Percentiles rank a stretch among this genome's conserved stretches.
phyloP scores from a whole-genome alignment of 2,113 vertebrate species.

The Helogale parvula region DNA sequence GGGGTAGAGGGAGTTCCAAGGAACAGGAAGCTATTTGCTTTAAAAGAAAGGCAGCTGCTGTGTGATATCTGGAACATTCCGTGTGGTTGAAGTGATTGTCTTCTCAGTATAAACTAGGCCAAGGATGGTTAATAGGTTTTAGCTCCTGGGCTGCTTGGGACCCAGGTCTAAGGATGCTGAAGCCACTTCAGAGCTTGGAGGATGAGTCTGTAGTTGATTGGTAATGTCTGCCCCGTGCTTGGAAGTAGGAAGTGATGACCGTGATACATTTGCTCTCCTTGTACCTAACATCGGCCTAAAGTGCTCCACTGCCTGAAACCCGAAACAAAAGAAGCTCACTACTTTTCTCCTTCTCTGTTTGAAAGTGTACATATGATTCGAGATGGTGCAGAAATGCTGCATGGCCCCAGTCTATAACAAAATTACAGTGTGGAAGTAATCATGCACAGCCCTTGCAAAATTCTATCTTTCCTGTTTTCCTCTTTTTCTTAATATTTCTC shows the following conservation, averaged over 20 bases:
- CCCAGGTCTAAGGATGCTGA: neutral
- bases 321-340: neutral
- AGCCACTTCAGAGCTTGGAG: neutral
- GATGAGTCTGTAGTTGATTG: neutral
- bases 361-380: neutral
- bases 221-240: neutral
- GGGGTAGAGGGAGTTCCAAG: neutral
- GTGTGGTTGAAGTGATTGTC: neutral
- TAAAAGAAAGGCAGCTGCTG: neutral
- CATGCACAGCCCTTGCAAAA: neutral
- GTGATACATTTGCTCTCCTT: neutral
- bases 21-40: neutral
- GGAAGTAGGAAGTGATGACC: neutral
- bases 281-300: neutral
- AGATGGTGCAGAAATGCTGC: neutral
- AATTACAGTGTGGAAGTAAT: neutral
- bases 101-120: neutral
- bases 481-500: neutral
- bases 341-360: neutral
- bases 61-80: neutral
- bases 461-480: neutral
- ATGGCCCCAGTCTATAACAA: neutral
- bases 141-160: neutral
- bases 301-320: neutral
- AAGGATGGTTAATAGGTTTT: neutral